Percentiles rank a stretch among this genome's conserved stretches.
phyloP scores from a whole-genome alignment of 2,113 vertebrate genomes.

The Centropus unirufus region DNA sequence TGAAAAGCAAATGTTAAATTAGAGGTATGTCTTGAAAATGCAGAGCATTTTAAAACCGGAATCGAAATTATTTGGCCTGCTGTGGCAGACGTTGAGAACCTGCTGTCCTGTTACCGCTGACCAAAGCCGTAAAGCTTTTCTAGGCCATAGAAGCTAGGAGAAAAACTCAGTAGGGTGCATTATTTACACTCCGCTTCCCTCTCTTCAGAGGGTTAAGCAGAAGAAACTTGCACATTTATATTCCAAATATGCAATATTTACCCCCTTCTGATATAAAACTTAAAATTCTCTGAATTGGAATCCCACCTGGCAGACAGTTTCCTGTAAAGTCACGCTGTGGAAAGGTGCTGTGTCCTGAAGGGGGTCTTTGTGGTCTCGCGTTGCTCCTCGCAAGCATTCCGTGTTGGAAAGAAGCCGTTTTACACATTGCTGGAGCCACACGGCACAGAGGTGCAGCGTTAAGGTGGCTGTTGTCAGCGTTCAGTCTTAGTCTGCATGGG shows the following conservation, averaged over 20 bases:
- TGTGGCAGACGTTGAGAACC: not conserved
- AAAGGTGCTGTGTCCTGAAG: not conserved
- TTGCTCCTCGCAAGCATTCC: slow-evolving; percentile 18
- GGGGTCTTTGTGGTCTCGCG: slow-evolving; percentile 12
- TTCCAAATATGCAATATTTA: slow-evolving; percentile 66
- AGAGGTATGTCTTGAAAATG: not conserved
- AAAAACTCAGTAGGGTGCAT: not conserved
- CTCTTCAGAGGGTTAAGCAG: slow-evolving; percentile 27
- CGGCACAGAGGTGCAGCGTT: not conserved
- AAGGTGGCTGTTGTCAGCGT: slow-evolving; percentile 50
- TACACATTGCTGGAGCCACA: slow-evolving; percentile 17
- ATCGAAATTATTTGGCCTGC: not conserved
- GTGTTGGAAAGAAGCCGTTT: not conserved
- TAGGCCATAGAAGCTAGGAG: slow-evolving; percentile 5
- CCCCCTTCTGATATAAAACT: not conserved
- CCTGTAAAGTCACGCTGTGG: not conserved
- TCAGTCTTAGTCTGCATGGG: slow-evolving; percentile 48
- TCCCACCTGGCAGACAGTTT: slow-evolving; percentile 21
- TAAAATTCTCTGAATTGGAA: not conserved
- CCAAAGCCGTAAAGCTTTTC: slow-evolving; percentile 26
- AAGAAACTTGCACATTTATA: slow-evolving; percentile 63
- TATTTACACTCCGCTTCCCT: not conserved
- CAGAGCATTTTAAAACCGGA: slow-evolving; percentile 20
- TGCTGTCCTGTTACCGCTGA: slow-evolving; percentile 5
- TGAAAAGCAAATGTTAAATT: slow-evolving; percentile 45